These are phyloP conservation scores for Oryzias celebensis DNA, from an alignment of 2,113 vertebrate genomes.

Conservation along the genomic window DNA sequence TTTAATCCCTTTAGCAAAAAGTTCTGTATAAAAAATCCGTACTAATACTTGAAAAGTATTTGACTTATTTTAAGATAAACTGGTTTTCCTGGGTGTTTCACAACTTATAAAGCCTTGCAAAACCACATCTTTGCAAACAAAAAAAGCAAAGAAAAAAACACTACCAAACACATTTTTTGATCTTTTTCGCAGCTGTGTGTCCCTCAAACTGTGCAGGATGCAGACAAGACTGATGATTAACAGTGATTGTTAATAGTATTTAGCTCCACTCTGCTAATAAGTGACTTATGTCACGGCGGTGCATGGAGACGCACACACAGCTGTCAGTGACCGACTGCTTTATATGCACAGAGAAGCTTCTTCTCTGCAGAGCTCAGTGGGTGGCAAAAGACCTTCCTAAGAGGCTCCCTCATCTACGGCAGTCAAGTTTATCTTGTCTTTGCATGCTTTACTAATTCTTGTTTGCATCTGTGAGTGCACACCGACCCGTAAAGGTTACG, in stretches of 20 bases:
- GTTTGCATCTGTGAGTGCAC: not conserved
- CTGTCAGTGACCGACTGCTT: conserved; percentile 20
- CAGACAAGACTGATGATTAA: conserved; percentile 33
- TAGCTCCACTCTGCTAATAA: conserved; percentile 27
- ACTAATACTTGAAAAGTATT: too few relatives aligned
- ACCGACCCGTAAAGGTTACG: conserved; percentile 7
- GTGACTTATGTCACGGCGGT: conserved; percentile 7
- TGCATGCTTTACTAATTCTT: conserved; percentile 22
- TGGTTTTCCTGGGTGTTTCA: too few relatives aligned
- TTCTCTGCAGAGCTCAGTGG: conserved; percentile 15
- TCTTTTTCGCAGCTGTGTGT: conserved; percentile 25
- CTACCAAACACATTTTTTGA: not conserved
- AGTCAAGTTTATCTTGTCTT: conserved; percentile 1
- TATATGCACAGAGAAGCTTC: not conserved
- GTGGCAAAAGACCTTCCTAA: conserved; percentile 20
- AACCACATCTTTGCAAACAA: not conserved
- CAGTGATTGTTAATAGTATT: conserved; percentile 17
- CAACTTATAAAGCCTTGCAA: too few relatives aligned
- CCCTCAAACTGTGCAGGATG: conserved; percentile 15
- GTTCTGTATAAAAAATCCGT: too few relatives aligned
- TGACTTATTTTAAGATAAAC: too few relatives aligned
- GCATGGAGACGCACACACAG: conserved; percentile 13
- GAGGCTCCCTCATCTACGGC: conserved; percentile 15
- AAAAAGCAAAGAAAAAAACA: not conserved
- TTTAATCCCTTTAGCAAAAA: too few relatives aligned